Evolutionary conservation across 2,888 invertebrate species (phyloP).

Genomic region (Volucella inflata): DNA sequence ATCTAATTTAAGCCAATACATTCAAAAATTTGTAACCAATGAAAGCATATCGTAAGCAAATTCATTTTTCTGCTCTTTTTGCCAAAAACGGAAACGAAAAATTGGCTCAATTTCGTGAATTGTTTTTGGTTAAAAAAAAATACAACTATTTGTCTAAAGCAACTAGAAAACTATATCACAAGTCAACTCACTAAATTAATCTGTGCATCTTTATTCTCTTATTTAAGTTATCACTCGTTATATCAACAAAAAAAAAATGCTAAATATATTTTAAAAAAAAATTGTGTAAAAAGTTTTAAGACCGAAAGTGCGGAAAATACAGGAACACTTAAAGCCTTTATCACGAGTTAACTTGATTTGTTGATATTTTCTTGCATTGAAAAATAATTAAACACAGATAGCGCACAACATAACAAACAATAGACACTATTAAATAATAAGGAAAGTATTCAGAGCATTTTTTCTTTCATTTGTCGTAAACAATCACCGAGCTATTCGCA

Average conservation of each 20-base stretch:
- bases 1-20: constrained; percentile 5
- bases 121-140: background rate
- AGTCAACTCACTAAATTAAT: constrained; percentile 63
- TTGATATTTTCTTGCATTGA: constrained; percentile 14
- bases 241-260: constrained; percentile 9
- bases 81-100: too few relatives aligned
- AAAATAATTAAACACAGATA: constrained; percentile 28
- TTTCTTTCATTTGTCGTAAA: constrained; percentile 31
- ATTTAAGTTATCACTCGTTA: constrained; percentile 7
- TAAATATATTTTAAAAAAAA: constrained; percentile 7
- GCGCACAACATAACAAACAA: constrained; percentile 21
- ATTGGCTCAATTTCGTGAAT: too few relatives aligned
- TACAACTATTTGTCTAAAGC: background rate
- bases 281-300: background rate
- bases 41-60: too few relatives aligned
- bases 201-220: constrained; percentile 55
- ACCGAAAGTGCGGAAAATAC: background rate
- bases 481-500: constrained; percentile 26
- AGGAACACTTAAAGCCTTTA: constrained; percentile 24
- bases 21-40: background rate
- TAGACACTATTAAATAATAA: constrained; percentile 35
- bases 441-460: constrained; percentile 11
- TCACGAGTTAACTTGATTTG: constrained; percentile 16
- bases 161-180: constrained; percentile 35
- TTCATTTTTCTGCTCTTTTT: too few relatives aligned